These are phyloP conservation scores for Invenusta paracnida DNA, from an alignment of 2,888 invertebrate genomes.

Conservation along the genomic window DNA sequence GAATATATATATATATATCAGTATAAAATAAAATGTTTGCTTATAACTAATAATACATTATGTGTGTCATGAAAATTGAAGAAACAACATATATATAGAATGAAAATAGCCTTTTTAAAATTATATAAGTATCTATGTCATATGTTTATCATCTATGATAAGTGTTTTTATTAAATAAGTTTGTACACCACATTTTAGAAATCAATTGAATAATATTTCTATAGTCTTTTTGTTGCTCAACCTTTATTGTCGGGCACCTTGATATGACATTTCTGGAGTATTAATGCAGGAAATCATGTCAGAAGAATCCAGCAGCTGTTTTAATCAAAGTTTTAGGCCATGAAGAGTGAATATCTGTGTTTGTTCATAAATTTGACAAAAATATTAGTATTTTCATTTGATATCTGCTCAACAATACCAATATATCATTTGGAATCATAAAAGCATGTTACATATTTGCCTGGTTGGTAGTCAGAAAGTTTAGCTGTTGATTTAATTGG, in stretches of 20 bases:
- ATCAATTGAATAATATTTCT: background rate
- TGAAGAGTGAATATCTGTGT: background rate
- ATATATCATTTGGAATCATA: background rate
- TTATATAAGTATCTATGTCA: background rate
- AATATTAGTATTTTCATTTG: background rate
- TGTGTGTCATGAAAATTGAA: background rate
- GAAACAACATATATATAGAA: background rate
- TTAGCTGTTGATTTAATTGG: background rate
- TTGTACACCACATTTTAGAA: background rate
- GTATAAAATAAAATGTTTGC: background rate
- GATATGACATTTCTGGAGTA: background rate
- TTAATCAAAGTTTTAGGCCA: background rate
- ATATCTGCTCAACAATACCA: background rate
- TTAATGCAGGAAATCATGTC: background rate
- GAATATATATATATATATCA: background rate
- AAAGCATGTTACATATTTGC: background rate
- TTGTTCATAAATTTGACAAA: background rate
- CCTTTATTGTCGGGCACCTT: background rate
- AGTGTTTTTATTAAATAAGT: background rate
- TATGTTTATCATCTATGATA: background rate
- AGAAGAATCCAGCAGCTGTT: background rate
- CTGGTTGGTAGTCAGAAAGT: background rate
- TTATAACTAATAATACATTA: background rate
- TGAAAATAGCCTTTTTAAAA: background rate
- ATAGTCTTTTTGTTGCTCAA: background rate